Conservation (phyloP, 2,113 vertebrate genomes). For the Symphodus melops region DNA sequence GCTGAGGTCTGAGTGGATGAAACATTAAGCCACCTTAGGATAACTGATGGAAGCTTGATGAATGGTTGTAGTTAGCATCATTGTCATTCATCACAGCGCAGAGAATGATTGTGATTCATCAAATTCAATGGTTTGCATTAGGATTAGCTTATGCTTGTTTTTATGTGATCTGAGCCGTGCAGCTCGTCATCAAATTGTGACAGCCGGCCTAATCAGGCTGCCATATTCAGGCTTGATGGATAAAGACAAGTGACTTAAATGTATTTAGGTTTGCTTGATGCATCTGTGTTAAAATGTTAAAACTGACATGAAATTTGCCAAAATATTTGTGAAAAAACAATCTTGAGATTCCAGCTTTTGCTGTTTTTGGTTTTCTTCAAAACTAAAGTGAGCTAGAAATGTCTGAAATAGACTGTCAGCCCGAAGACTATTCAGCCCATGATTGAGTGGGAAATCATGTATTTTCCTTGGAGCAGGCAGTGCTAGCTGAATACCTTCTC, state of each 20-base stretch:
- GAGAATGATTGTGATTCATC: slow-evolving; percentile 67
- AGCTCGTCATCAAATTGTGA: slow-evolving; percentile 46
- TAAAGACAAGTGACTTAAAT: slow-evolving; percentile 50
- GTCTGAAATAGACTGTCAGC: slow-evolving; percentile 62
- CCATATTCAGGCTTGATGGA: slow-evolving; percentile 42
- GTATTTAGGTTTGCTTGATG: slow-evolving; percentile 32
- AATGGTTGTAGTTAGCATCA: slow-evolving; percentile 74
- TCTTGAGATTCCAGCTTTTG: slow-evolving; percentile 29
- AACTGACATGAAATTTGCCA: not conserved
- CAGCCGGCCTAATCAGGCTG: slow-evolving; percentile 42
- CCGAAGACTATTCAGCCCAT: slow-evolving; percentile 48
- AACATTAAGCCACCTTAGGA: slow-evolving; percentile 78
- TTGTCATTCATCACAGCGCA: slow-evolving; percentile 63
- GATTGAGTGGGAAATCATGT: slow-evolving; percentile 63
- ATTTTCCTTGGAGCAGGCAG: slow-evolving; percentile 55
- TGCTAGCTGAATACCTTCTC: slow-evolving; percentile 44
- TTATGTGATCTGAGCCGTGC: slow-evolving; percentile 36
- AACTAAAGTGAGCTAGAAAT: slow-evolving; percentile 55
- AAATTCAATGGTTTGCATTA: slow-evolving; percentile 59
- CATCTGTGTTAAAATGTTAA: slow-evolving; percentile 6
- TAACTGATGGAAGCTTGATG: slow-evolving; percentile 74
- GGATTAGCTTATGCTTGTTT: slow-evolving; percentile 66
- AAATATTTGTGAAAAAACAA: slow-evolving; percentile 11
- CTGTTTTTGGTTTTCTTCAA: slow-evolving; percentile 33
- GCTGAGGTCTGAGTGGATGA: slow-evolving; percentile 72